A percentile compares a stretch with the other conserved stretches of the same genome.
Conservation (phyloP, 2,113 vertebrate genomes). For the Herpetotheres cachinnans region DNA sequence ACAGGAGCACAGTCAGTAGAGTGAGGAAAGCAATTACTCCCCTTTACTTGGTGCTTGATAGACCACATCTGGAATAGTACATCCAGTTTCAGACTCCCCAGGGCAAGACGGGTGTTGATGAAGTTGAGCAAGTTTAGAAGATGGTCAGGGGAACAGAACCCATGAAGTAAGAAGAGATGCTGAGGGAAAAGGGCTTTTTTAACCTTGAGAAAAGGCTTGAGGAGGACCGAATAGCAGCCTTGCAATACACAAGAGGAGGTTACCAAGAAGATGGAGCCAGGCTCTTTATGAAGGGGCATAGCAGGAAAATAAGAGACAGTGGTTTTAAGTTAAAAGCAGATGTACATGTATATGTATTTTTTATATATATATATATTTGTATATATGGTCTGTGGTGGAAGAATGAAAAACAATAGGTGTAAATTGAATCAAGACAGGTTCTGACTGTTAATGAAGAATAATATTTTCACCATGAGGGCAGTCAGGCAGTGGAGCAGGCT, state of each 20-base stretch:
- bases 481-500: neutral
- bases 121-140: neutral
- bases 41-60: neutral
- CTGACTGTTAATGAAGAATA: neutral
- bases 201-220: neutral
- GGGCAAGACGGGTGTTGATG: neutral
- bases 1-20: neutral
- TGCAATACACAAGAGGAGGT: neutral
- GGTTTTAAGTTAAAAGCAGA: neutral
- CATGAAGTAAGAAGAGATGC: neutral
- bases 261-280: neutral
- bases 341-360: too few relatives aligned
- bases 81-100: neutral
- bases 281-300: neutral
- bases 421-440: neutral
- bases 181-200: neutral
- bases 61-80: neutral
- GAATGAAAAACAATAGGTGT: neutral
- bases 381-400: neutral
- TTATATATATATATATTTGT: neutral
- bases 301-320: neutral
- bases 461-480: neutral
- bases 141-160: neutral
- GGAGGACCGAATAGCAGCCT: neutral
- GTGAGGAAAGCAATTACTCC: neutral